phyloP scores from a whole-genome alignment of 2,797 vertebrate species.

The Galaxias olidus region DNA sequence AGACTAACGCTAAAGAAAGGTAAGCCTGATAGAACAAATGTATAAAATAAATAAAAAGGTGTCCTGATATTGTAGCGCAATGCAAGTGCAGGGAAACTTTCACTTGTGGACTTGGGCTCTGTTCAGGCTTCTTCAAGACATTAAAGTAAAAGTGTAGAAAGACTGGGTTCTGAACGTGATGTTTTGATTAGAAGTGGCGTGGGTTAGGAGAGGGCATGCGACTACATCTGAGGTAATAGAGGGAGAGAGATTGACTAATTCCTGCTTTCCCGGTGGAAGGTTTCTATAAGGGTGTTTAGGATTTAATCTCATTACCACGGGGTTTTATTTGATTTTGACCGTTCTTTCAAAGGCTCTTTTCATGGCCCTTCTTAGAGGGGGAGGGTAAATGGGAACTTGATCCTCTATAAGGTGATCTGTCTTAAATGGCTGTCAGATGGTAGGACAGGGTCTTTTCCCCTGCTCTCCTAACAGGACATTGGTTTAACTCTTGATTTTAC shows the following conservation, averaged over 20 bases:
- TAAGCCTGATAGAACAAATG: not conserved
- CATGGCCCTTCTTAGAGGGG: slow-evolving; percentile 8
- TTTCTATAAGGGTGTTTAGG: slow-evolving; percentile 22
- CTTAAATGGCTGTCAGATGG: slow-evolving; percentile 33
- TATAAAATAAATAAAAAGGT: not conserved
- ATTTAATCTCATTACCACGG: slow-evolving; percentile 47
- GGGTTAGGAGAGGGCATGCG: slow-evolving; percentile 12
- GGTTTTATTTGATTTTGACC: slow-evolving; percentile 32
- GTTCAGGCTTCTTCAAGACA: not conserved
- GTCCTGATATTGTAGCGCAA: not conserved
- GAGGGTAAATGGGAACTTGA: slow-evolving; percentile 35
- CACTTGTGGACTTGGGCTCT: not conserved
- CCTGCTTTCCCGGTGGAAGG: slow-evolving; percentile 25
- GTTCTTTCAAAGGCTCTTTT: slow-evolving; percentile 32
- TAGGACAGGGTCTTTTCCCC: slow-evolving; percentile 42
- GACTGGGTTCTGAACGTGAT: too few relatives aligned
- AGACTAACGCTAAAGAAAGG: not conserved
- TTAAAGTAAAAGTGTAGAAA: not conserved
- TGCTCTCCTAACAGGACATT: slow-evolving; percentile 41
- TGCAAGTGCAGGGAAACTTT: not conserved
- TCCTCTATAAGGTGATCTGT: slow-evolving; percentile 32
- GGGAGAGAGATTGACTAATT: slow-evolving; percentile 24
- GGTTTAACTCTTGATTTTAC: slow-evolving; percentile 35
- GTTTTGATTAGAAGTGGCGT: not conserved
- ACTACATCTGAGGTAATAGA: not conserved